Conservation (phyloP, 2,113 vertebrate species). For the Lophius piscatorius region DNA sequence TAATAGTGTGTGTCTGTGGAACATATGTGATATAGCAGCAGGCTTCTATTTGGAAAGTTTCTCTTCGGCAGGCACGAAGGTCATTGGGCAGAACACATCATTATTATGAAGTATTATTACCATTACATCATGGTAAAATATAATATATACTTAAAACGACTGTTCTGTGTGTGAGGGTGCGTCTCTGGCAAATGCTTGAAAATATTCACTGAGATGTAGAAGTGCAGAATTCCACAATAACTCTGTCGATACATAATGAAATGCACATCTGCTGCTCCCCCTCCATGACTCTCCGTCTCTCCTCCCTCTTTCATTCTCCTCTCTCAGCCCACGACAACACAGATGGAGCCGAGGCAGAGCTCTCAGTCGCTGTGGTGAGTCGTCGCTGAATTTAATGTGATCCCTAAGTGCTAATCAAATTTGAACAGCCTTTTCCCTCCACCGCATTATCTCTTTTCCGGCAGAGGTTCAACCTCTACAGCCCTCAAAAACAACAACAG, state of each 20-base stretch:
- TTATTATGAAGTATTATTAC: too few species aligned
- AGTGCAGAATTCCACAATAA: neutral
- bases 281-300: neutral
- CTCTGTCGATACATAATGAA: conserved; percentile 1
- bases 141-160: conserved; percentile 5
- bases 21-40: too few species aligned
- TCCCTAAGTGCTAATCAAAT: conserved; percentile 20
- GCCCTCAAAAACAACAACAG: too few species aligned
- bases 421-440: neutral
- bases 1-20: too few species aligned
- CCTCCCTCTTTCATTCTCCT: neutral
- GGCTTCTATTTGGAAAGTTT: too few species aligned
- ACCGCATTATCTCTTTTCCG: neutral
- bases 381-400: conserved; percentile 38
- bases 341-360: conserved; percentile 51
- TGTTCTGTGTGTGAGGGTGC: neutral
- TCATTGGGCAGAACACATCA: too few species aligned
- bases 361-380: conserved; percentile 22
- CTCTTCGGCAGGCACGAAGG: too few species aligned
- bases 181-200: neutral
- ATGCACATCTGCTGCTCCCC: neutral
- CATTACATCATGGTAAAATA: too few species aligned
- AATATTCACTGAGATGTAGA: conserved; percentile 2
- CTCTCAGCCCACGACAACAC: conserved; percentile 13
- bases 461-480: neutral